phyloP scores from a whole-genome alignment of 2,113 vertebrate species.

The Ophthalmolycus amberensis region DNA sequence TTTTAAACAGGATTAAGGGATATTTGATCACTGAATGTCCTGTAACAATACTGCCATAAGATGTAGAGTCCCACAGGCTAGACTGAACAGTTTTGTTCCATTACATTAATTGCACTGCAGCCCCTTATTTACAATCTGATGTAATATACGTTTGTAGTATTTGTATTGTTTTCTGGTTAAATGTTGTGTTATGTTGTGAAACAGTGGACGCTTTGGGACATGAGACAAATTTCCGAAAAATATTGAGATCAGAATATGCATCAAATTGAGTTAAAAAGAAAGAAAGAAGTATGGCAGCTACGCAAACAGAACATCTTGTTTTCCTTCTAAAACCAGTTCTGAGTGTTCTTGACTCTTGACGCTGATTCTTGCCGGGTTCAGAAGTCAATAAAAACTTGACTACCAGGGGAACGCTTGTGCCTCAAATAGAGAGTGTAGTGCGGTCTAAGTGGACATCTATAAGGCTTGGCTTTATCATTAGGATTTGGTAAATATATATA shows the following conservation, averaged over 20 bases:
- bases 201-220: background rate
- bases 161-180: background rate
- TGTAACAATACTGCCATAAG: too few relatives aligned
- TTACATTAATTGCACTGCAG: too few relatives aligned
- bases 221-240: background rate
- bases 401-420: background rate
- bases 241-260: background rate
- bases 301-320: background rate
- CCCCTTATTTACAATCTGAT: background rate
- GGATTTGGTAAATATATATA: background rate
- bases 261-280: too few relatives aligned
- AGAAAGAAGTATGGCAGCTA: too few relatives aligned
- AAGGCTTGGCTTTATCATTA: background rate
- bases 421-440: background rate
- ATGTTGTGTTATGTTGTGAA: background rate
- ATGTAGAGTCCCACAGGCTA: too few relatives aligned
- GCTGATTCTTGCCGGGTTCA: constrained; percentile 1
- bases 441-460: background rate
- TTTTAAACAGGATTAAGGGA: too few relatives aligned
- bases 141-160: background rate
- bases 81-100: too few relatives aligned
- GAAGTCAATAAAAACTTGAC: constrained; percentile 13
- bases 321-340: background rate
- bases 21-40: too few relatives aligned
- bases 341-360: constrained; percentile 2